Percentiles rank a stretch among this genome's conserved stretches.
phyloP scores from a whole-genome alignment of 2,888 invertebrate genomes.

The Pseudococcus viburni region DNA sequence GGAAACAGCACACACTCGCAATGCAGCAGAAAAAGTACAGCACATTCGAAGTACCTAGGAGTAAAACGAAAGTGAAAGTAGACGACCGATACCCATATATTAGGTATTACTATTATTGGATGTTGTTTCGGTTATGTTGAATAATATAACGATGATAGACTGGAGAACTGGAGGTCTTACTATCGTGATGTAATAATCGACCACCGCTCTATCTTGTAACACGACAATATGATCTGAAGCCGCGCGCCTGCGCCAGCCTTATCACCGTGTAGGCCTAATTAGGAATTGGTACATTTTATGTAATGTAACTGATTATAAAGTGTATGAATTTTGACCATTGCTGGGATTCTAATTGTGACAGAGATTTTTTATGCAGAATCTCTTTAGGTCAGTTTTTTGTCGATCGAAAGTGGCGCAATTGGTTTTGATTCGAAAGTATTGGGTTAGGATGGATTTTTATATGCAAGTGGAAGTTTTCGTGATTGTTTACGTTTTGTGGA shows the following conservation, averaged over 20 bases:
- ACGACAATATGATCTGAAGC: slow-evolving; percentile 34
- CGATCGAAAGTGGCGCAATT: no score
- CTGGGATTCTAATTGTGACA: not conserved
- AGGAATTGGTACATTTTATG: slow-evolving; percentile 44
- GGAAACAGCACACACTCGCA: not conserved
- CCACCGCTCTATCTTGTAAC: slow-evolving; percentile 16
- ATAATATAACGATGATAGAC: slow-evolving; percentile 47
- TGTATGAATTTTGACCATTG: not conserved
- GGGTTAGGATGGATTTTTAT: no score
- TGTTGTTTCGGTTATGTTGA: slow-evolving; percentile 53
- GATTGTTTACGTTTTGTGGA: no score
- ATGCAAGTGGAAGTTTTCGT: no score
- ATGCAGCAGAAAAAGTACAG: slow-evolving; percentile 6
- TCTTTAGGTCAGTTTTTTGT: no score
- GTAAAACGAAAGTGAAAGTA: slow-evolving; percentile 43
- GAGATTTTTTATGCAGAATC: no score
- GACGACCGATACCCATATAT: slow-evolving; percentile 51
- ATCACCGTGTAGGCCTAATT: slow-evolving; percentile 46
- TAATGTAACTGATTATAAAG: not conserved
- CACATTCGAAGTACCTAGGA: not conserved
- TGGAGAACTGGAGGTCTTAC: slow-evolving; percentile 43
- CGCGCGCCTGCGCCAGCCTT: not conserved
- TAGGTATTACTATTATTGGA: slow-evolving; percentile 53
- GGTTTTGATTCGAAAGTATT: no score
- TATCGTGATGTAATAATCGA: slow-evolving; percentile 20